A percentile compares a stretch with the other conserved stretches of the same genome.
phyloP scores from a whole-genome alignment of 2,797 vertebrate genomes.

The Lates japonicus region DNA sequence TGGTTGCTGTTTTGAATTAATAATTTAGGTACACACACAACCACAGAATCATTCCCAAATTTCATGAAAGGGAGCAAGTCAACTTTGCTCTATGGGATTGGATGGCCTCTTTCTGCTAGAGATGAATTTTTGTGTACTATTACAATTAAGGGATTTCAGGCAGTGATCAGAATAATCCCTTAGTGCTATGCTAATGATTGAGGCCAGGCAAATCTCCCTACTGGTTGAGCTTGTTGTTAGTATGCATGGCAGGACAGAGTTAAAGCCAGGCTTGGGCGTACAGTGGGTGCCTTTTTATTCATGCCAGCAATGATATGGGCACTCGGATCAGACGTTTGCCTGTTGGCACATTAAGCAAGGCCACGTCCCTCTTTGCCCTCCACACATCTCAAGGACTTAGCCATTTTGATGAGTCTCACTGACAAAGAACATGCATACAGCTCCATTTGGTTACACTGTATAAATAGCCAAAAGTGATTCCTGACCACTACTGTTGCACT shows the following conservation, averaged over 20 bases:
- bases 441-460: conserved; percentile 28
- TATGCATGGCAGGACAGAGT: conserved; percentile 73
- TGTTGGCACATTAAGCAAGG: conserved; percentile 74
- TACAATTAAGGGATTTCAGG: conserved; percentile 85
- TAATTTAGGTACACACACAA: conserved; percentile 59
- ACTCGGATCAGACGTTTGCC: conserved; percentile 70
- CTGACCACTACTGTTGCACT: conserved; percentile 15
- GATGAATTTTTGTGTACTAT: conserved; percentile 79
- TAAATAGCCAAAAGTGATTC: conserved; percentile 40
- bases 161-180: conserved; percentile 83
- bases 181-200: conserved; percentile 77
- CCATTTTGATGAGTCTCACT: conserved; percentile 45
- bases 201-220: conserved; percentile 61
- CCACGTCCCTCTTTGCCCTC: conserved; percentile 70
- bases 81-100: conserved; percentile 69
- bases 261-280: conserved; percentile 61
- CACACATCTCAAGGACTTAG: conserved; percentile 74
- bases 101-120: conserved; percentile 54
- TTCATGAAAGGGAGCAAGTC: conserved; percentile 67
- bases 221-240: conserved; percentile 82
- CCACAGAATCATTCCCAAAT: conserved; percentile 35
- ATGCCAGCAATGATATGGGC: conserved; percentile 74
- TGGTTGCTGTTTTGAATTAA: conserved; percentile 65
- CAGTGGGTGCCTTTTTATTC: conserved; percentile 69
- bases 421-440: conserved; percentile 51